A percentile compares a stretch with the other conserved stretches of the same genome.
Conservation (phyloP, 2,888 invertebrate genomes). For the Automeris io region DNA sequence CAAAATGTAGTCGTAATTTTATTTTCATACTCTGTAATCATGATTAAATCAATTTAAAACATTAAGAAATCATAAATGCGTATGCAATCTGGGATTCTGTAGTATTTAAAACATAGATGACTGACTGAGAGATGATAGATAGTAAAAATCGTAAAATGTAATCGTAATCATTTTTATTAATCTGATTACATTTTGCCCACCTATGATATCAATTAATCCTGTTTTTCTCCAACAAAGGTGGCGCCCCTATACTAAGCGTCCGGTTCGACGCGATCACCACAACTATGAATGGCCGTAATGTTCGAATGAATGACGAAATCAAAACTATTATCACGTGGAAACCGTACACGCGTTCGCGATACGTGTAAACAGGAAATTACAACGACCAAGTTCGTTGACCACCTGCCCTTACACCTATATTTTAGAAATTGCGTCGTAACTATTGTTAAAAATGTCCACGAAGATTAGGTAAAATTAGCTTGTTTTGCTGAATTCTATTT, state of each 20-base stretch:
- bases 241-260: background rate
- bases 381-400: constrained; percentile 31
- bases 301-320: constrained; percentile 18
- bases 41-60: too few relatives aligned
- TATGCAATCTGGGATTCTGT: too few relatives aligned
- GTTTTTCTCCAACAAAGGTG: too few relatives aligned
- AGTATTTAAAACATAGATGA: too few relatives aligned
- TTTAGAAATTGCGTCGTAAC: constrained; percentile 13
- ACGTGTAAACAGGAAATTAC: constrained; percentile 35
- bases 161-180: too few relatives aligned
- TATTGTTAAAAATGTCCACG: constrained; percentile 4
- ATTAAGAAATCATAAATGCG: too few relatives aligned
- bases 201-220: too few relatives aligned
- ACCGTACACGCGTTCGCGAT: constrained; percentile 17
- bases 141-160: too few relatives aligned
- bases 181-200: too few relatives aligned
- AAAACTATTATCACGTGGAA: constrained; percentile 20
- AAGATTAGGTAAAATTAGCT: background rate
- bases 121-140: too few relatives aligned
- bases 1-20: too few relatives aligned
- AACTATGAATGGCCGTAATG: constrained; percentile 34
- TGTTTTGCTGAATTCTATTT: background rate
- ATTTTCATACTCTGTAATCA: too few relatives aligned
- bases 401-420: constrained; percentile 11
- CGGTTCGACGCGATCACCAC: constrained; percentile 9